Evolutionary conservation across 2,113 vertebrate species (phyloP), one percentile per base, ranked within the genome.

Genomic region (Thalassoma bifasciatum): DNA sequence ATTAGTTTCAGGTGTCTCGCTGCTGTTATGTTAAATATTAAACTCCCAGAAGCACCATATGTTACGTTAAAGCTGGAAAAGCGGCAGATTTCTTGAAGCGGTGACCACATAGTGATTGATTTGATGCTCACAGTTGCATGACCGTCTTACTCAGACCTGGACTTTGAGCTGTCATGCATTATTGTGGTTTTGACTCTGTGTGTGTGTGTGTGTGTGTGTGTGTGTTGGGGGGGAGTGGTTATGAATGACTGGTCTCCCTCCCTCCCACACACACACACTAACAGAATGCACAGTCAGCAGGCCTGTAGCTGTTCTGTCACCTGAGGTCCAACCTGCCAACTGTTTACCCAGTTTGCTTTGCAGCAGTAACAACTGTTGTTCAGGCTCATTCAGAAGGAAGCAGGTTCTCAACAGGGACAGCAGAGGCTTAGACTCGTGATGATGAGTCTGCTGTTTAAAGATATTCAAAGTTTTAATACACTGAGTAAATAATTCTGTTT

Each of bases 131-230:
- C 38, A 11, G 56, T 52, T 52, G 61, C 10, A 10, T 54, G 63
- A 50, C 77, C n/a, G 40, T 63, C 66, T 44, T 40, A 44, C 59
- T 81, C 67, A 75, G 56, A 63, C 9, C 12, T 70, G 86, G 84
- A 91, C 90, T 91, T 88, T 88, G 87, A 75, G 73, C 84, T 76
- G 52, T 67, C 82, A 70, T 84, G 70, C 67, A 82, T 75, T 83
- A 75, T 84, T 82, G 87, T 81, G 76, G 74, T 84, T 89, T 77
- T 82, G 69, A 66, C 75, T 34, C n/a, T 2, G 26, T 64, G 52
- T 66, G 63, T 66, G 42, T 46, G 60, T 26, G 56, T 21, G 68
- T 57, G 40, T 72, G 67, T 53, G 60, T 52, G 66, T 63, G 66
- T 63, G 75, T 37, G 66, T 53, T 58, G 44, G 22, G 22, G 21